phyloP scores from a whole-genome alignment of 2,888 invertebrate species.

The Ligdia adustata region DNA sequence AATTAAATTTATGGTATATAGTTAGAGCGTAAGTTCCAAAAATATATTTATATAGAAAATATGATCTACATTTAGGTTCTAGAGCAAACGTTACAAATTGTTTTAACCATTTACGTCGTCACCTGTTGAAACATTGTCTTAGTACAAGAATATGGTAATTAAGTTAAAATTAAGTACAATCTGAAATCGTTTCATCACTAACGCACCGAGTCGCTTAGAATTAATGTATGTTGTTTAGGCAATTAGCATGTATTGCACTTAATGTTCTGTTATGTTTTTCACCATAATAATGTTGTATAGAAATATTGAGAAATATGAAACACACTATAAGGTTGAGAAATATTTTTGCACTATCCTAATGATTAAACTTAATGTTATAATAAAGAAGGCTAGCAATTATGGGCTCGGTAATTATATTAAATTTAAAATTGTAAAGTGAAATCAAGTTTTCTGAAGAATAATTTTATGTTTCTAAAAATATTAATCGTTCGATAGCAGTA shows the following conservation, averaged over 20 bases:
- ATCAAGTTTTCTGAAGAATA: too few species aligned
- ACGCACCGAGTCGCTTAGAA: constrained; percentile 15
- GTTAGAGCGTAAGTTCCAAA: too few species aligned
- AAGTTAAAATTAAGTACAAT: constrained; percentile 20
- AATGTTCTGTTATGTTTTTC: constrained; percentile 4
- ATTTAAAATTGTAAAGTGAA: too few species aligned
- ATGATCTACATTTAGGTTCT: too few species aligned
- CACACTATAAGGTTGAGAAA: too few species aligned
- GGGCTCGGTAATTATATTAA: background rate
- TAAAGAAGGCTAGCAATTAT: background rate
- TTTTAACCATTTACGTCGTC: constrained; percentile 8
- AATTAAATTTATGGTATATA: too few species aligned
- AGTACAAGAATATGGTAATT: constrained; percentile 18
- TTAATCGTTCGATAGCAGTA: too few species aligned
- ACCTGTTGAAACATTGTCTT: constrained; percentile 14
- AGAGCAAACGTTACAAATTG: constrained; percentile 8
- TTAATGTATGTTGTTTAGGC: constrained; percentile 15
- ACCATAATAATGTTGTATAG: constrained; percentile 3
- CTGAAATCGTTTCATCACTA: constrained; percentile 21
- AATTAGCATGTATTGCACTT: constrained; percentile 15
- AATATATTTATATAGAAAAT: too few species aligned
- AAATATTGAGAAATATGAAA: background rate
- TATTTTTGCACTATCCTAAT: background rate
- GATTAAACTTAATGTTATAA: background rate
- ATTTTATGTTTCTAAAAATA: too few species aligned